phyloP scores from a whole-genome alignment of 2,113 vertebrate genomes.

The Prinia subflava region DNA sequence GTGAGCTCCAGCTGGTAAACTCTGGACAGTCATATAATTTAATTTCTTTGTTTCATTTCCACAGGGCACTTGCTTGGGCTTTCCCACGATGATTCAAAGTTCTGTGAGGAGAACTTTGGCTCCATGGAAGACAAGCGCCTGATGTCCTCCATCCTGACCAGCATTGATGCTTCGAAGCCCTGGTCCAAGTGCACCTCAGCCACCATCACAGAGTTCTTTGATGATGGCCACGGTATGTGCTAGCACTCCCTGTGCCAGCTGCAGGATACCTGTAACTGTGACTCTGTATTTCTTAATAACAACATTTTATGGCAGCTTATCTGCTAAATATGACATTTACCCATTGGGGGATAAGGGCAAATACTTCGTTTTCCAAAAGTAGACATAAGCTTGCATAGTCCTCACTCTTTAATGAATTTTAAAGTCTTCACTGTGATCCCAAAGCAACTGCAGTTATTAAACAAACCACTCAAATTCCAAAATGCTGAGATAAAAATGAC shows the following conservation, averaged over 20 bases:
- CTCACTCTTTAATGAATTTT: conserved; percentile 11
- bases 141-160: conserved; percentile 97
- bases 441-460: conserved; percentile 59
- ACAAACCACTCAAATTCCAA: conserved; percentile 69
- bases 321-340: not conserved
- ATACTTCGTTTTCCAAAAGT: not conserved
- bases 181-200: conserved; percentile 98
- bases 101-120: conserved; percentile 94
- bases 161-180: conserved; percentile 95
- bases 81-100: conserved; percentile 97
- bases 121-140: conserved; percentile 94
- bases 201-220: conserved; percentile 96
- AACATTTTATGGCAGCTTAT: not conserved
- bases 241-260: not conserved
- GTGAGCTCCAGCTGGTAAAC: not conserved
- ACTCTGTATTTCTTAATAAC: not conserved
- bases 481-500: conserved; percentile 71
- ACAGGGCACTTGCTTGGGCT: conserved; percentile 94
- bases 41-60: not conserved
- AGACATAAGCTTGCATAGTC: not conserved
- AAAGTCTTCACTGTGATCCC: conserved; percentile 37
- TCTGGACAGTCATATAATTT: not conserved
- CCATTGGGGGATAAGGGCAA: not conserved
- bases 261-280: not conserved
- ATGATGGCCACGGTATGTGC: conserved; percentile 92